phyloP scores from a whole-genome alignment of 2,113 vertebrate genomes.

The Ochotona curzoniae region DNA sequence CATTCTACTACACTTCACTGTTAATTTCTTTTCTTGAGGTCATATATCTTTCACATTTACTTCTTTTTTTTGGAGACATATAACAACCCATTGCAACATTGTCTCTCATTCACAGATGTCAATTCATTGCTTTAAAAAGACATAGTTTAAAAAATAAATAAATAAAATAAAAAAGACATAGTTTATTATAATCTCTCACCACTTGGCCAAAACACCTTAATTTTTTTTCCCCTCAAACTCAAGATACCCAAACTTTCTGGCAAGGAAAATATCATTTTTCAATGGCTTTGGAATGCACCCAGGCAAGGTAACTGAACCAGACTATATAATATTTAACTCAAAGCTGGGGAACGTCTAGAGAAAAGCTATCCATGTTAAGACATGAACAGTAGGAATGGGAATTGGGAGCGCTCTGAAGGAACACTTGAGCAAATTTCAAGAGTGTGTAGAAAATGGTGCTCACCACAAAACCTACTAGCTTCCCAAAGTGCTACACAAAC shows the following conservation, averaged over 20 bases:
- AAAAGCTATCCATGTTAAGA: conserved; percentile 69
- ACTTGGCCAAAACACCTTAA: background rate
- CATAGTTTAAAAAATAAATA: too few species aligned
- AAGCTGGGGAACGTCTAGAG: conserved; percentile 1
- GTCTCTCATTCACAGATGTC: conserved; percentile 13
- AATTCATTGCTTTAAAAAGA: conserved; percentile 67
- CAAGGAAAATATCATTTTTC: conserved; percentile 56
- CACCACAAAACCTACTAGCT: background rate
- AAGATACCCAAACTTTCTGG: conserved; percentile 43
- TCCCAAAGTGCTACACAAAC: background rate
- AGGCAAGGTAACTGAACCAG: background rate
- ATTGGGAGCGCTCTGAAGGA: background rate
- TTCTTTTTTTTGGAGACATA: background rate
- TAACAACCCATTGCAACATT: conserved; percentile 48
- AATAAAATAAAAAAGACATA: conserved; percentile 61
- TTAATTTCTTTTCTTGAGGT: background rate
- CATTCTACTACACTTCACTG: too few species aligned
- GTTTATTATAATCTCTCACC: conserved; percentile 68
- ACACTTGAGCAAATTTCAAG: background rate
- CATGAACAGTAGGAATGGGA: conserved; percentile 9
- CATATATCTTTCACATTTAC: background rate
- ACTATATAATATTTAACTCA: conserved; percentile 49
- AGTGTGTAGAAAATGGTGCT: background rate
- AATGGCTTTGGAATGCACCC: conserved; percentile 20
- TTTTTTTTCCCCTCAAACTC: conserved; percentile 11